Conservation (phyloP, 2,797 vertebrate genomes). For the Diglossa cyanea region DNA sequence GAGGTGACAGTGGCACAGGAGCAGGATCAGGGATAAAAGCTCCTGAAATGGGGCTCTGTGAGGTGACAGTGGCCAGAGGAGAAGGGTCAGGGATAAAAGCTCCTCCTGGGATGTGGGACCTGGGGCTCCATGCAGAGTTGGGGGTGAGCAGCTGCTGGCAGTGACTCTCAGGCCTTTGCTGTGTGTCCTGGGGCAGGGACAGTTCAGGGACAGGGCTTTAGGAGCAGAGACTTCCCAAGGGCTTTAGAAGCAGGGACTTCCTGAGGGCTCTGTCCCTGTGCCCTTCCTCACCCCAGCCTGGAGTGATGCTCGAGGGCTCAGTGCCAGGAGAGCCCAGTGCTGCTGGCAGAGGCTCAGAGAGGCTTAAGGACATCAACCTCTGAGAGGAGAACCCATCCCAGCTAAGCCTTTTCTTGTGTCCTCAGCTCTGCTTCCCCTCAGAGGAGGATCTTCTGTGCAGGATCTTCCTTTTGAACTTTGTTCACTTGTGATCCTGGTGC, state of each 20-base stretch:
- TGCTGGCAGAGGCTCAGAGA: background rate
- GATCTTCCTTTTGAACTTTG: background rate
- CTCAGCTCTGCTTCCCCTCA: background rate
- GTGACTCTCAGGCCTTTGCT: rapidly evolving
- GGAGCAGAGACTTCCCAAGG: background rate
- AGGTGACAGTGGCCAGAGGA: background rate
- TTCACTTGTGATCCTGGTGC: rapidly evolving
- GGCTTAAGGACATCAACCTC: background rate
- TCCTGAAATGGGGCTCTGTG: background rate
- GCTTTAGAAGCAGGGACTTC: background rate
- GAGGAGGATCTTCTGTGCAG: background rate
- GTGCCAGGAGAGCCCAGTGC: rapidly evolving
- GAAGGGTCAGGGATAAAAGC: background rate
- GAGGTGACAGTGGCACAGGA: too few species aligned
- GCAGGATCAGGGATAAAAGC: background rate
- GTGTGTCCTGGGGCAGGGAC: background rate
- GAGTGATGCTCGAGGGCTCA: rapidly evolving
- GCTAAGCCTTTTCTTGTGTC: background rate
- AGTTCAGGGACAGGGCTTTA: rapidly evolving
- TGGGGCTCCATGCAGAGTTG: rapidly evolving
- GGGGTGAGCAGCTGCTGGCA: background rate
- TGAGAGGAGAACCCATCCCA: background rate
- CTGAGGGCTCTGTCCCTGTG: background rate
- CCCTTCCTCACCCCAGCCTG: rapidly evolving
- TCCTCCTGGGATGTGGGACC: background rate